These are phyloP conservation scores for Parasteatoda lunata DNA, from an alignment of 2,888 invertebrate genomes.

Conservation along the genomic window DNA sequence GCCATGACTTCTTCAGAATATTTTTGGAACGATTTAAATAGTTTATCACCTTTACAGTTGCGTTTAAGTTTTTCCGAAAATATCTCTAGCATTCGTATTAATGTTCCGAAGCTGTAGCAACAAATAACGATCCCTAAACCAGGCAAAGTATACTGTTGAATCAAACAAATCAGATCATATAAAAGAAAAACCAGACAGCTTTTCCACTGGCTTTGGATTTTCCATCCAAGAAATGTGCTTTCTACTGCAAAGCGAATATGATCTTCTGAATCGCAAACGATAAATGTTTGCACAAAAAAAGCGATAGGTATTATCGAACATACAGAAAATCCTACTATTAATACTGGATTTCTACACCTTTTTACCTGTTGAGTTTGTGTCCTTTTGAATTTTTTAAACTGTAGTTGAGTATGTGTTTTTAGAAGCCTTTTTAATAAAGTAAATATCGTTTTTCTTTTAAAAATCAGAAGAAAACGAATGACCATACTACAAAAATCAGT, in stretches of 20 bases:
- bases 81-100: not conserved
- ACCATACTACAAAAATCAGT: conserved; percentile 20
- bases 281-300: not conserved
- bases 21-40: not conserved
- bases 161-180: not conserved
- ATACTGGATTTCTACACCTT: too few species aligned
- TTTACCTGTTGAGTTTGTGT: not conserved
- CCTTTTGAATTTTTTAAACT: not conserved
- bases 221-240: conserved; percentile 7
- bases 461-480: not conserved
- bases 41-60: not conserved
- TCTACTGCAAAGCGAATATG: not conserved
- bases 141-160: conserved; percentile 14
- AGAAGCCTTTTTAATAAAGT: not conserved
- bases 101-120: conserved; percentile 13
- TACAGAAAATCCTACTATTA: not conserved
- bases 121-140: conserved; percentile 14
- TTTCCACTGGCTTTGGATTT: not conserved
- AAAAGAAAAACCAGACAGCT: not conserved
- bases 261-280: not conserved
- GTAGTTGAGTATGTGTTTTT: not conserved
- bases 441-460: not conserved
- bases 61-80: not conserved
- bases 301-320: not conserved
- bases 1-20: not conserved